Evolutionary conservation across 2,888 invertebrate species (phyloP).

Genomic region (Syrista parreyssii): DNA sequence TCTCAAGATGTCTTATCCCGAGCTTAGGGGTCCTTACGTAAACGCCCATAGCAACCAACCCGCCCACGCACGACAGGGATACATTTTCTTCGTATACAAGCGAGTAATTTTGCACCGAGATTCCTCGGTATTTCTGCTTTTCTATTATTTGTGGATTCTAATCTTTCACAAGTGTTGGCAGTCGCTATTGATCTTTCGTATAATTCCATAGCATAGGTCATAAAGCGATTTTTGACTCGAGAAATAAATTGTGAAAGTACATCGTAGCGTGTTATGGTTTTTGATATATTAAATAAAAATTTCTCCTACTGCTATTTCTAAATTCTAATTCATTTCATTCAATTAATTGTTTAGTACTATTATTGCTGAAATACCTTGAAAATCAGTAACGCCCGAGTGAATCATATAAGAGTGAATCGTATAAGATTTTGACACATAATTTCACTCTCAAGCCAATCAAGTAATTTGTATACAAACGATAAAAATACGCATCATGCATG

Average conservation of each 20-base stretch:
- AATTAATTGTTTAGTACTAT: no score
- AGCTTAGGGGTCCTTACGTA: neutral
- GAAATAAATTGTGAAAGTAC: neutral
- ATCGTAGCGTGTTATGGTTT: neutral
- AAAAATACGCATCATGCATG: neutral
- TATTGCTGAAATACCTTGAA: no score
- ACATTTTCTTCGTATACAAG: neutral
- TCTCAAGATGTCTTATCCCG: neutral
- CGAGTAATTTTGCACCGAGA: neutral
- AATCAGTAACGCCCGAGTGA: no score
- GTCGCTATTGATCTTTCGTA: neutral
- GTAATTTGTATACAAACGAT: neutral
- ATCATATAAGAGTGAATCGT: no score
- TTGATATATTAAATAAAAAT: neutral
- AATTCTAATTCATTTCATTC: no score
- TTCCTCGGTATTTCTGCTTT: neutral
- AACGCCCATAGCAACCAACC: neutral
- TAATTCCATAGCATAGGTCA: neutral
- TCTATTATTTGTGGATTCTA: neutral
- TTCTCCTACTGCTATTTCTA: neutral
- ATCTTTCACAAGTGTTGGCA: neutral
- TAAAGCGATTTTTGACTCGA: neutral
- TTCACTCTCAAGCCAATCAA: no score
- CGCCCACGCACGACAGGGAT: neutral
- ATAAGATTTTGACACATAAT: no score